phyloP scores from a whole-genome alignment of 2,888 invertebrate species.

The Drosophila algonquin region DNA sequence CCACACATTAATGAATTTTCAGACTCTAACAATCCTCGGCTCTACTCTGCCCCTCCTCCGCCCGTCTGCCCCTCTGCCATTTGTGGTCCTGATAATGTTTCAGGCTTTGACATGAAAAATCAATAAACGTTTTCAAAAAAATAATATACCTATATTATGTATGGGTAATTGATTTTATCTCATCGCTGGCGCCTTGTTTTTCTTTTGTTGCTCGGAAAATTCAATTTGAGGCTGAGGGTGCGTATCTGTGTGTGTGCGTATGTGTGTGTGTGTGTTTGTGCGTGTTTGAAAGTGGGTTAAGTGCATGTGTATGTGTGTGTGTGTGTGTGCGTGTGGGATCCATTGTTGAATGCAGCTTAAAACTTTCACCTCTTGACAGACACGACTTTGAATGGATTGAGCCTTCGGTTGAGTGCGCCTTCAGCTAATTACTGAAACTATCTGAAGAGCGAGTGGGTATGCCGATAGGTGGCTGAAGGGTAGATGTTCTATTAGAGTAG shows the following conservation, averaged over 20 bases:
- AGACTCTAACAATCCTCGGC: slow-evolving; percentile 21
- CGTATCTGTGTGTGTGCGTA: slow-evolving; percentile 20
- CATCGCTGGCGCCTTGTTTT: slow-evolving; percentile 38
- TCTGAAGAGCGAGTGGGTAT: neutral
- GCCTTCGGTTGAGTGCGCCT: slow-evolving; percentile 19
- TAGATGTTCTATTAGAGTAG: no score
- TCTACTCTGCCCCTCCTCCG: no score
- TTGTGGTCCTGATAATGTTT: neutral
- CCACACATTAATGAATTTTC: slow-evolving; percentile 39
- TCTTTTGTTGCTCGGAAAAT: slow-evolving; percentile 64
- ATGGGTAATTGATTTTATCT: slow-evolving; percentile 55
- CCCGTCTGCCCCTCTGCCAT: neutral
- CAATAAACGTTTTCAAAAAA: slow-evolving; percentile 63
- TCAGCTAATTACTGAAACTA: slow-evolving; percentile 56
- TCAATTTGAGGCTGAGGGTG: slow-evolving; percentile 61
- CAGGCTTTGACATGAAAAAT: slow-evolving; percentile 47
- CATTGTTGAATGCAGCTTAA: slow-evolving; percentile 54
- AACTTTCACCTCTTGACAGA: slow-evolving; percentile 51
- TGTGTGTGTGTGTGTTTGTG: slow-evolving; percentile 8
- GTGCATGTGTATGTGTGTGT: slow-evolving; percentile 22
- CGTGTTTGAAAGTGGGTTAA: slow-evolving; percentile 22
- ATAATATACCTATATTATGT: slow-evolving; percentile 20
- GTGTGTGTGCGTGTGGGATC: slow-evolving; percentile 1
- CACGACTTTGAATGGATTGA: slow-evolving; percentile 37
- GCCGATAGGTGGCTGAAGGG: neutral